Evolutionary conservation across 2,888 invertebrate genomes (phyloP), one percentile per base, ranked within the genome.

Genomic region (Protula sp.): DNA sequence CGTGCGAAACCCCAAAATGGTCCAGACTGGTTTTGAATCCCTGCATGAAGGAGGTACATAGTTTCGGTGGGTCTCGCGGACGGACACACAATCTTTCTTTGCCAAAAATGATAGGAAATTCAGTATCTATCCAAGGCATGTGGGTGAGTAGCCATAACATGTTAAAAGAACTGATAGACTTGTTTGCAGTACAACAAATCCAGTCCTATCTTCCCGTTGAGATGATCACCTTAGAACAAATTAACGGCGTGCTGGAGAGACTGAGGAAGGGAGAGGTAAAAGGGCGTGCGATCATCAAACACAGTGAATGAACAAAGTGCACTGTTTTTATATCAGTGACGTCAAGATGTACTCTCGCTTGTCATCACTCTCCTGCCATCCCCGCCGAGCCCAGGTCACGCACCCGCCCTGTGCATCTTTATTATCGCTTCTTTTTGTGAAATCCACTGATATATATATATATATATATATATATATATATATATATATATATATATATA

Each of bases 31-130:
- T 47, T 24, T 63, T 27, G 24, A 30, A 9, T 28, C 52, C 22
- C 55, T 63, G 5, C 57, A 63, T 47, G 31, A 58, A 19, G 63
- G 63, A 5, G 63, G 63, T 5, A 30, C 57, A 26, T 63, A 26
- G 51, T 55, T 14, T 28, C 26, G 9, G 51, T 63, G 5, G 63
- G 63, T 5, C 45, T 54, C 54, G 47, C 26, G 63, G 60, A 5
- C 54, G 60, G n/a, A 51, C 28, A 29, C 45, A 58, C 4, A 29
- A 30, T 22, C 47, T 61, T 14, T 47, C 57, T n/a, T 19, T 63
- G 19, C 51, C 54, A 4, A 14, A 29, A 28, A 24, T 61, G 45
- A 47, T 63, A 5, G 26, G 45, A 14, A 57, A 45, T 19, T 51
- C 55, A 14, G 31, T 63, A 26, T 27, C 50, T 14, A 9, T 63